These are phyloP conservation scores for Lates calcarifer DNA, from an alignment of 2,113 vertebrate species.

Conservation along the genomic window DNA sequence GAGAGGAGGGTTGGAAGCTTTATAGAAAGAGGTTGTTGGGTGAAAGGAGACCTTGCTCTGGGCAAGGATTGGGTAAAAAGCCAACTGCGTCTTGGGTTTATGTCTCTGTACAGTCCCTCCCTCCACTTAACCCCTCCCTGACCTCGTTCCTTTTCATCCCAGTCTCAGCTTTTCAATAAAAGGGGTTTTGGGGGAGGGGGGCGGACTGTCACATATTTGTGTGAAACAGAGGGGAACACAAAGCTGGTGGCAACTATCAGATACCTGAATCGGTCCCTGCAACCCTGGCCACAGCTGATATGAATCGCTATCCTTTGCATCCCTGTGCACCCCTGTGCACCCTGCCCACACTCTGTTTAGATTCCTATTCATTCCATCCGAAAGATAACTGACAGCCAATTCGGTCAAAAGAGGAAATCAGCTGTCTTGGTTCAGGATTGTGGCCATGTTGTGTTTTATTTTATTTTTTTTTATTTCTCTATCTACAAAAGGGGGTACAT, in stretches of 20 bases:
- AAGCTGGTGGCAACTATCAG: slow-evolving; percentile 58
- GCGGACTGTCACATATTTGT: slow-evolving; percentile 53
- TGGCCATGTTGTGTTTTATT: slow-evolving; percentile 2
- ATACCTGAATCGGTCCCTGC: slow-evolving; percentile 66
- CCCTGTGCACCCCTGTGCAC: slow-evolving; percentile 12
- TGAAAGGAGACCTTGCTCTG: slow-evolving; percentile 58
- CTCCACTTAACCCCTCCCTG: slow-evolving; percentile 40
- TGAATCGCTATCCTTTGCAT: slow-evolving; percentile 49
- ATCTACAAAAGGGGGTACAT: background rate
- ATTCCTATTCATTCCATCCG: slow-evolving; percentile 18
- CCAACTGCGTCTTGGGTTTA: slow-evolving; percentile 53
- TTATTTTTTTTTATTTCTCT: no score
- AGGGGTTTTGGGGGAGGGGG: background rate
- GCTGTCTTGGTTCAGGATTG: slow-evolving; percentile 12
- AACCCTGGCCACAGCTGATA: slow-evolving; percentile 54
- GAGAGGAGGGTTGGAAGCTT: slow-evolving; percentile 27
- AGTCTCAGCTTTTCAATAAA: slow-evolving; percentile 51
- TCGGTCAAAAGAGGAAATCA: slow-evolving; percentile 27
- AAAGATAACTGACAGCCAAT: slow-evolving; percentile 35
- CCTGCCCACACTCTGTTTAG: slow-evolving; percentile 15
- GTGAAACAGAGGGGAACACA: slow-evolving; percentile 50
- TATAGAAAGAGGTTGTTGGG: slow-evolving; percentile 57
- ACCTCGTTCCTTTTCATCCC: slow-evolving; percentile 49
- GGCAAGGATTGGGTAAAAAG: slow-evolving; percentile 63
- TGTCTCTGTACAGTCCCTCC: slow-evolving; percentile 41